Percentiles rank a stretch among this genome's conserved stretches.
phyloP scores from a whole-genome alignment of 2,113 vertebrate species.

The Panthera uncia region DNA sequence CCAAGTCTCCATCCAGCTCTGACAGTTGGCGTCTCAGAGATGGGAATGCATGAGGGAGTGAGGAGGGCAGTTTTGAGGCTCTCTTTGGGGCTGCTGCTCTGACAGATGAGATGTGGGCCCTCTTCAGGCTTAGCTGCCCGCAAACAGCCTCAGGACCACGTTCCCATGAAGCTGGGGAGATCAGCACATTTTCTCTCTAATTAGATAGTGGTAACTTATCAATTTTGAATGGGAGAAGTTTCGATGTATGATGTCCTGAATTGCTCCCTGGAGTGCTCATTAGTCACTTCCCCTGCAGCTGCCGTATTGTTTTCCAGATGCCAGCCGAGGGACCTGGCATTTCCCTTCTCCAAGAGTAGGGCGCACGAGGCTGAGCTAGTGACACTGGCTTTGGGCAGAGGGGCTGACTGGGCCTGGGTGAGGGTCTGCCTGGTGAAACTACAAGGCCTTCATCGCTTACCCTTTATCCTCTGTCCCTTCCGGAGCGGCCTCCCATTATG shows the following conservation, averaged over 20 bases:
- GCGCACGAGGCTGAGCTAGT: background rate
- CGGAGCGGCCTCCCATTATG: background rate
- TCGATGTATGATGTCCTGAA: constrained; percentile 64
- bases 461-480: background rate
- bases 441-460: background rate
- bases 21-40: background rate
- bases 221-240: constrained; percentile 71
- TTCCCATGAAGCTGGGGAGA: background rate
- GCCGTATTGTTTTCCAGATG: constrained; percentile 63
- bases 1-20: background rate
- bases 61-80: background rate
- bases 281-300: constrained; percentile 77
- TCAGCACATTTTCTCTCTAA: constrained; percentile 58
- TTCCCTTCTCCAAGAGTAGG: constrained; percentile 30
- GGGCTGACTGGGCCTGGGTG: background rate
- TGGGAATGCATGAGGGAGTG: background rate
- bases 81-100: background rate
- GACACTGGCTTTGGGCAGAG: background rate
- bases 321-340: constrained; percentile 59
- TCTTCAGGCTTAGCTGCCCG: background rate
- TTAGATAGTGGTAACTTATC: constrained; percentile 61
- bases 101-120: background rate
- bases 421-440: background rate
- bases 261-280: constrained; percentile 72
- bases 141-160: background rate